phyloP scores from a whole-genome alignment of 2,113 vertebrate species.

The Bujurquina vittata region DNA sequence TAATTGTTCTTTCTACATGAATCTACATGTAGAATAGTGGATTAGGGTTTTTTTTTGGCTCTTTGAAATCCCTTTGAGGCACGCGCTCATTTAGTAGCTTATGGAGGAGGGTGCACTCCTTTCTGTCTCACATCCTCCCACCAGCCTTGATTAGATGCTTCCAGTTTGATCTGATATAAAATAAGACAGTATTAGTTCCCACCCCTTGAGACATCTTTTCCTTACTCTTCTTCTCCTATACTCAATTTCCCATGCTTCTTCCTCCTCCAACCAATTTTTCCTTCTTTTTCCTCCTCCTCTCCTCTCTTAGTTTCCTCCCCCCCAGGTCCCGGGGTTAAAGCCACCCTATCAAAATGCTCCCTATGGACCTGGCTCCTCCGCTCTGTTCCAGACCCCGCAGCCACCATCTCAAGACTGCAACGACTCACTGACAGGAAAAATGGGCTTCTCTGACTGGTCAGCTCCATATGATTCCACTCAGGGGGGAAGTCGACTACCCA shows the following conservation, averaged over 20 bases:
- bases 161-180: constrained; percentile 11
- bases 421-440: constrained; percentile 81
- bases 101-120: neutral
- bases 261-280: neutral
- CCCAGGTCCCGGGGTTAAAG: constrained; percentile 84
- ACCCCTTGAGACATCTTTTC: constrained; percentile 12
- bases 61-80: constrained; percentile 36
- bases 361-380: constrained; percentile 81
- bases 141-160: constrained; percentile 18
- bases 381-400: constrained; percentile 82
- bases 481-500: constrained; percentile 82
- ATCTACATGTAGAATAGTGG: constrained; percentile 13
- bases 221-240: neutral
- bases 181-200: neutral
- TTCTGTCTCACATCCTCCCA: constrained; percentile 10
- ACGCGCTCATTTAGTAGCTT: constrained; percentile 24
- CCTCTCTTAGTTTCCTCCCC: constrained; percentile 70
- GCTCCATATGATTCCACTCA: constrained; percentile 85
- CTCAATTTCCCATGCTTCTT: neutral
- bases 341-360: constrained; percentile 85
- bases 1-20: constrained; percentile 5
- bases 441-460: constrained; percentile 86
- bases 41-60: constrained; percentile 18
- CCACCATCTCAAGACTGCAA: constrained; percentile 84
- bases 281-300: neutral